Evolutionary conservation across 2,797 vertebrate genomes (phyloP).

Genomic region (Vireo griseus): DNA sequence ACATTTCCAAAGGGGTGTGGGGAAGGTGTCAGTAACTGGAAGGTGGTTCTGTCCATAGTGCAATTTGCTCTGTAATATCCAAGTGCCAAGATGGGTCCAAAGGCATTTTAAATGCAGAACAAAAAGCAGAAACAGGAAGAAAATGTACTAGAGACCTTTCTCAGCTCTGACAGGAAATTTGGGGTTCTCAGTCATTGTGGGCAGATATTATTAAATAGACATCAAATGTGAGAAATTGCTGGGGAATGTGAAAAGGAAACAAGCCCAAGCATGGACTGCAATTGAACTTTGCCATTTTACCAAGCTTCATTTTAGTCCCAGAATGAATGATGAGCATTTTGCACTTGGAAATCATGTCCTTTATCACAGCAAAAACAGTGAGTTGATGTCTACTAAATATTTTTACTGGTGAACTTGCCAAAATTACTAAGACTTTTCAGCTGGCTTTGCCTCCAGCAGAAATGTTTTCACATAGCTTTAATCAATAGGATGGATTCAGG

Average conservation of each 20-base stretch:
- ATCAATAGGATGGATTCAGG: neutral
- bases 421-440: neutral
- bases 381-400: neutral
- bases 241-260: neutral
- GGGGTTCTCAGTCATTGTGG: neutral
- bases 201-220: neutral
- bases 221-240: neutral
- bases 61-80: neutral
- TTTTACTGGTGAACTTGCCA: neutral
- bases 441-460: neutral
- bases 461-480: neutral
- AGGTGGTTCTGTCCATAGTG: neutral
- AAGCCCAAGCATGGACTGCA: neutral
- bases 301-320: neutral
- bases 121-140: neutral
- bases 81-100: neutral
- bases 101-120: neutral
- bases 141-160: neutral
- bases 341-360: neutral
- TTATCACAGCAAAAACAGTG: neutral
- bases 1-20: neutral
- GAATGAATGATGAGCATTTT: neutral
- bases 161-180: neutral
- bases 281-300: neutral
- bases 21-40: neutral